Base-by-base conservation (phyloP, 2,113 vertebrate genomes). In the Osmerus mordax region DNA sequence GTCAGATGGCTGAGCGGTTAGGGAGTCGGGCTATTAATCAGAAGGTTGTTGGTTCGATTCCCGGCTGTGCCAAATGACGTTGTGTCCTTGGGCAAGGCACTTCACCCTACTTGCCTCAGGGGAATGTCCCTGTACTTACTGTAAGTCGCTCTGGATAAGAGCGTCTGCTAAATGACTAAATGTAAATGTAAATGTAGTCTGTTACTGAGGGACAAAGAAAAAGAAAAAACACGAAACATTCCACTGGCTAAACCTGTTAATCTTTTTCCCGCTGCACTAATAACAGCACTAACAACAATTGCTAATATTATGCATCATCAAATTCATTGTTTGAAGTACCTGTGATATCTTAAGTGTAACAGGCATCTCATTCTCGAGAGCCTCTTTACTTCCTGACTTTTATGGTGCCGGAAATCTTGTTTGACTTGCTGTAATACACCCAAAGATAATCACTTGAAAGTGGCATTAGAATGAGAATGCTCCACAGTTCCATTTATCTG, bases 401-500 rank as follows among this genome's bases (percentile, higher is more conserved):
- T 8, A 73, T 51, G 2, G n/a, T 16, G 8, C 3, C 16, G 11
- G n/a, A 36, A n/a, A 18, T 16, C 29, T 64, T 64, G 14, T 64
- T 4, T 16, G 3, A 19, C 14, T 56, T 28, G 47, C 0, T 32
- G 11, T 41, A 47, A 23, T 47, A 51, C 64, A 47, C n/a, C 2
- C 62, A 4, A 18, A 32, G 28, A 1, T 51, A 32, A 66, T 66
- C 71, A 73, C 73, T 51, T 60, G 80, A 78, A 86, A 76, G 80
- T 54, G 73, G 81, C 84, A 29, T 52, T 67, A 77, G 87, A 87
- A 91, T 89, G 88, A 88, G 77, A 78, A 87, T 88, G 89, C 78
- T 36, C 76, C 77, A 56, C 74, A 62, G 76, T 79, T 91, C 89
- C 87, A 89, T 91, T 90, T 91, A 83, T 85, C 85, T 65, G 29